Percentiles rank a stretch among this genome's conserved stretches.
Conservation (phyloP, 2,113 vertebrate genomes). For the Madoqua kirkii region DNA sequence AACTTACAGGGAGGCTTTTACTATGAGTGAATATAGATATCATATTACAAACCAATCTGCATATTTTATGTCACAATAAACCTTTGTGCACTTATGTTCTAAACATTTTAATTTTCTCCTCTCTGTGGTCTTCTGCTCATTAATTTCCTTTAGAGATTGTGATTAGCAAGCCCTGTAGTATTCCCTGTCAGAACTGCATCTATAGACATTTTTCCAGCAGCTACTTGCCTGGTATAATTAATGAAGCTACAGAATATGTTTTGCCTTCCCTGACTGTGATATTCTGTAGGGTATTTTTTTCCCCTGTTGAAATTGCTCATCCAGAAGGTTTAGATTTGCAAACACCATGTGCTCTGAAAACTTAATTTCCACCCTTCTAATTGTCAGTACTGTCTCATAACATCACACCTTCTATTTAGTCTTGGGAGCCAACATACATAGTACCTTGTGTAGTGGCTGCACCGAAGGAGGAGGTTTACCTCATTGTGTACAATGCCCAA, state of each 20-base stretch:
- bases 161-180: neutral
- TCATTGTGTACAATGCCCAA: neutral
- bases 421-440: neutral
- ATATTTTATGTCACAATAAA: neutral
- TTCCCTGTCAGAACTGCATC: neutral
- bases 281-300: neutral
- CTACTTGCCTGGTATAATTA: neutral
- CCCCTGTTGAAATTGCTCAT: neutral
- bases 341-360: neutral
- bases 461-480: neutral
- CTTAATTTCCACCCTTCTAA: neutral
- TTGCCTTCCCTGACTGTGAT: neutral
- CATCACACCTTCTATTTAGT: neutral
- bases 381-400: neutral
- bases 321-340: constrained; percentile 20
- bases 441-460: accelerated
- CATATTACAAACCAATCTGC: neutral
- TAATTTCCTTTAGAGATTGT: constrained; percentile 35
- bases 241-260: neutral
- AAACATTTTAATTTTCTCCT: neutral
- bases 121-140: neutral
- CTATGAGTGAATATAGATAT: neutral
- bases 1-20: neutral
- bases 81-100: neutral
- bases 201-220: neutral